Conservation (phyloP, 1,140 invertebrate genomes). For the Eupeodes corollae region DNA sequence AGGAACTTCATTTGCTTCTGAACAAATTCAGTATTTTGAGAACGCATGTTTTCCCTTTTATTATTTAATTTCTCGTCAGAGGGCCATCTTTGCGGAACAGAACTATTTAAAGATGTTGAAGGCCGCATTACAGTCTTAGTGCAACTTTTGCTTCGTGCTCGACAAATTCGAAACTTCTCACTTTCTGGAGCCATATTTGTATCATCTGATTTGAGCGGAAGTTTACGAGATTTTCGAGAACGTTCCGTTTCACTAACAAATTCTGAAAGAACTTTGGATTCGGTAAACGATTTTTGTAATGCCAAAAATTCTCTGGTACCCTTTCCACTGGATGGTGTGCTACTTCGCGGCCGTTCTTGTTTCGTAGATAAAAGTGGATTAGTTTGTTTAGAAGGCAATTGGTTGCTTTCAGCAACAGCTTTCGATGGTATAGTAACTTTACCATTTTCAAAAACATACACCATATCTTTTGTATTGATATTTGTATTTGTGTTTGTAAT, state of each 20-base stretch:
- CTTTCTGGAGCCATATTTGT: background rate
- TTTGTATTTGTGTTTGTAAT: background rate
- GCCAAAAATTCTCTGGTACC: constrained; percentile 13
- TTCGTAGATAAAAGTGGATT: background rate
- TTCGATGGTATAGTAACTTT: background rate
- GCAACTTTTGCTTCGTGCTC: background rate
- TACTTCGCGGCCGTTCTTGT: constrained; percentile 2
- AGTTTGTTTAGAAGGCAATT: no score
- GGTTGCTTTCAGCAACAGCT: no score
- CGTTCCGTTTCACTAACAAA: constrained; percentile 16
- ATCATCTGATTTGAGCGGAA: constrained; percentile 5
- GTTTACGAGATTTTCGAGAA: constrained; percentile 19
- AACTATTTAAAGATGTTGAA: constrained; percentile 12
- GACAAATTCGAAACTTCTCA: background rate
- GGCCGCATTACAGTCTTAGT: constrained; percentile 8
- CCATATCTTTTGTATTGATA: background rate
- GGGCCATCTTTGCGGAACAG: constrained; percentile 2
- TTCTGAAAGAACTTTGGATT: constrained; percentile 28
- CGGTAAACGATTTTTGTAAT: constrained; percentile 24
- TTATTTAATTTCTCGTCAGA: constrained; percentile 8
- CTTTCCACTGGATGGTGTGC: constrained; percentile 2
- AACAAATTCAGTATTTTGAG: constrained; percentile 47
- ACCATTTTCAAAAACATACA: background rate
- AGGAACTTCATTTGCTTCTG: constrained; percentile 46
- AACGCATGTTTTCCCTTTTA: constrained; percentile 36